Evolutionary conservation across 2,888 invertebrate species (phyloP).

Genomic region (Oxyscelio sp.): DNA sequence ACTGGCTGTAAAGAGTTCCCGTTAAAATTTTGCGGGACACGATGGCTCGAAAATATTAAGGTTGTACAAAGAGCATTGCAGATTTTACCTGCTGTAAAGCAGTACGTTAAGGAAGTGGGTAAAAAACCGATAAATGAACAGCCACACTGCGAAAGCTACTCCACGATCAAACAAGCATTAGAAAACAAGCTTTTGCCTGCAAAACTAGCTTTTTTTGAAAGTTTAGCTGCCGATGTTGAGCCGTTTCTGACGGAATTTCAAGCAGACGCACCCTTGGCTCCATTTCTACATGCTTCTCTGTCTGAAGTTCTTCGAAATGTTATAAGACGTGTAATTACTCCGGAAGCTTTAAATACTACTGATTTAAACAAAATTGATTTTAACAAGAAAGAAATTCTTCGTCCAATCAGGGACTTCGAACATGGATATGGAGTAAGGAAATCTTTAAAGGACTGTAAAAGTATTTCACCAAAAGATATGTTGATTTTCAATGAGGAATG

Average conservation of each 20-base stretch:
- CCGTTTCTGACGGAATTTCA: too few species aligned
- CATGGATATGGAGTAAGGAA: constrained; percentile 24
- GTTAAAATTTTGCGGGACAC: background rate
- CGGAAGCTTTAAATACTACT: too few species aligned
- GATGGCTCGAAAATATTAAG: background rate
- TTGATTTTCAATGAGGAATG: constrained; percentile 16
- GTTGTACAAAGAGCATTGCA: constrained; percentile 4
- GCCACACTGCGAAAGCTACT: constrained; percentile 44
- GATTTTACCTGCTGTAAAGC: too few species aligned
- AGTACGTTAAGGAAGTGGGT: too few species aligned
- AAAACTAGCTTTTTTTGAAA: constrained; percentile 69
- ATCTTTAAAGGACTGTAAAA: constrained; percentile 1
- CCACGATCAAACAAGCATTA: constrained; percentile 19
- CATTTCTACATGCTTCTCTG: too few species aligned
- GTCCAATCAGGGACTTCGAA: constrained; percentile 11
- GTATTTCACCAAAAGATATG: constrained; percentile 41
- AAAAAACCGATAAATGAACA: too few species aligned
- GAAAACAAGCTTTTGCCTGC: constrained; percentile 51
- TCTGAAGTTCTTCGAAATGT: too few species aligned
- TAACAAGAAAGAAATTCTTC: too few species aligned
- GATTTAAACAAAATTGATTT: too few species aligned
- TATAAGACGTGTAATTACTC: constrained; percentile 18
- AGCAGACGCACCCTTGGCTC: too few species aligned
- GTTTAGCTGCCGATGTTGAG: too few species aligned
- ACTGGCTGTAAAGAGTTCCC: constrained; percentile 19